Conservation (phyloP, 2,797 vertebrate genomes). For the Acipenser transmontanus region DNA sequence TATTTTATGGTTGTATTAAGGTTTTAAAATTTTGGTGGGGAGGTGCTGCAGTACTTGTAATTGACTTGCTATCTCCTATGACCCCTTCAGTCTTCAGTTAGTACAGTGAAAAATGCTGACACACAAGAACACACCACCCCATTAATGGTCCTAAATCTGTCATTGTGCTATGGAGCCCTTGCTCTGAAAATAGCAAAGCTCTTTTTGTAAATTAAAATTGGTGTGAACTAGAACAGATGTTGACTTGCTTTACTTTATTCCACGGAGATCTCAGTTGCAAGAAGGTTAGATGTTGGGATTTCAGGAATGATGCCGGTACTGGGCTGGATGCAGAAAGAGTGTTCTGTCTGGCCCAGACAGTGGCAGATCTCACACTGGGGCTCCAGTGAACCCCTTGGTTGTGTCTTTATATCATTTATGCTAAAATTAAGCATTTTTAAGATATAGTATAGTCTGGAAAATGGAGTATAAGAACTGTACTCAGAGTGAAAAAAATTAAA, state of each 20-base stretch:
- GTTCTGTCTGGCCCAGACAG: constrained; percentile 24
- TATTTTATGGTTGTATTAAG: not conserved
- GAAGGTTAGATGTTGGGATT: constrained; percentile 49
- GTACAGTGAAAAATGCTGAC: constrained; percentile 70
- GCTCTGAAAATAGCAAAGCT: constrained; percentile 69
- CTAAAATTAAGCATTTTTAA: not conserved
- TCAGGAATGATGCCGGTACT: constrained; percentile 47
- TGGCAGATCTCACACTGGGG: constrained; percentile 35
- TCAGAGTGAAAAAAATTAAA: too few species aligned
- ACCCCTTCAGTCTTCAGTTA: constrained; percentile 56
- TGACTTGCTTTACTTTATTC: constrained; percentile 57
- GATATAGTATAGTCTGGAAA: not conserved
- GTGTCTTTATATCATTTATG: not conserved
- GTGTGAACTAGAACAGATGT: constrained; percentile 64
- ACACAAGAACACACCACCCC: constrained; percentile 61
- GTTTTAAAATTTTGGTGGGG: too few species aligned
- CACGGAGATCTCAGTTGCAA: constrained; percentile 51
- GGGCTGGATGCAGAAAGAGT: constrained; percentile 24
- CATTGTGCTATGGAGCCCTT: constrained; percentile 62
- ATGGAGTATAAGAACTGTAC: too few species aligned
- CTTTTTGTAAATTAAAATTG: constrained; percentile 69
- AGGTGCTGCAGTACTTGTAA: constrained; percentile 38
- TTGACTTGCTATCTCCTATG: constrained; percentile 56
- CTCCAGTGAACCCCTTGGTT: not conserved
- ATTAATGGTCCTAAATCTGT: constrained; percentile 90